A percentile compares a stretch with the other conserved stretches of the same genome.
Conservation (phyloP, 2,113 vertebrate species). For the Austrofundulus limnaeus region DNA sequence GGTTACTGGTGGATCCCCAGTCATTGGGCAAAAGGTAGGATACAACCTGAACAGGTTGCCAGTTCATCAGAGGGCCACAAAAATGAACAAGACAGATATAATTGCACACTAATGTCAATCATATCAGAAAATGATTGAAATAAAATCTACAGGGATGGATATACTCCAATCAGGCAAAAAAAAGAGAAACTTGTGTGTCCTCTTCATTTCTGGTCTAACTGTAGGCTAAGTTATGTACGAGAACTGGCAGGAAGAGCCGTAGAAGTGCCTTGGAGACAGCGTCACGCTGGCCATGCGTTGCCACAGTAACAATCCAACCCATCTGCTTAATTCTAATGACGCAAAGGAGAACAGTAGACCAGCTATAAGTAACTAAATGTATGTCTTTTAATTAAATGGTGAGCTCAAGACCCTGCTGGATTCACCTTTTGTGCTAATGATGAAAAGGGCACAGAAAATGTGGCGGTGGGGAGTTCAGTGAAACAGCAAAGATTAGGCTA, state of each 20-base stretch:
- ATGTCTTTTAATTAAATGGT: conserved; percentile 6
- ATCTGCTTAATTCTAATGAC: conserved; percentile 8
- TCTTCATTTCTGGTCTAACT: conserved; percentile 19
- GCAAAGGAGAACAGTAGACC: conserved; percentile 5
- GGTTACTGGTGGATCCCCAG: too few species aligned
- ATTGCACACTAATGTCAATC: too few species aligned
- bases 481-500: neutral
- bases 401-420: neutral
- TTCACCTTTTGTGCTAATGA: neutral
- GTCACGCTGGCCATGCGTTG: conserved; percentile 24
- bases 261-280: conserved; percentile 26
- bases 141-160: too few species aligned
- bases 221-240: conserved; percentile 17
- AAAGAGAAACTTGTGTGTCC: neutral
- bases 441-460: neutral
- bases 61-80: too few species aligned
- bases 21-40: too few species aligned
- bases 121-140: too few species aligned
- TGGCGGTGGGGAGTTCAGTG: neutral
- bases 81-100: too few species aligned
- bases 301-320: conserved; percentile 39
- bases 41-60: too few species aligned
- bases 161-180: too few species aligned
- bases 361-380: conserved; percentile 4
- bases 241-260: conserved; percentile 23